Evolutionary conservation across 2,797 vertebrate species (phyloP), one percentile per base, ranked within the genome.

Genomic region (Eleutherodactylus coqui): DNA sequence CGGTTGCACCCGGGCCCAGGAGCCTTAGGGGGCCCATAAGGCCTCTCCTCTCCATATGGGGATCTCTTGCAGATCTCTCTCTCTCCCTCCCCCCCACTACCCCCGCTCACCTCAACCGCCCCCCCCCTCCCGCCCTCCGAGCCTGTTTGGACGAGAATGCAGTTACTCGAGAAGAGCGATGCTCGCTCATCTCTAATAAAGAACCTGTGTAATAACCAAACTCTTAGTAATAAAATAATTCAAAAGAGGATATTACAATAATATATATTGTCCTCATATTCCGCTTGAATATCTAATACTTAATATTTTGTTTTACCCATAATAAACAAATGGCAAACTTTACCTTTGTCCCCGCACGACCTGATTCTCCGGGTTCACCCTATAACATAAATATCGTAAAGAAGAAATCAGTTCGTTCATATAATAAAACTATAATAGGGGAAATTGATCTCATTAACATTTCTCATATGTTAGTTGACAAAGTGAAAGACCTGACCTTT

Each of bases 281-380:
- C 2, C 51, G 24, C 5, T 24, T 24, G 19, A 7, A 24, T 55
- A 21, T 24, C 51, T 55, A 55, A 29, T 29, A 27, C n/a, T 21
- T 45, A 38, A 41, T n/a, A 79, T 14, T 27, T n/a, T 17, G 41
- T 62, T 17, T 8, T n/a, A n/a, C 5, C 14, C 16, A 6, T 16
- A 17, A 17, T 69, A 21, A 16, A 72, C 58, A 32, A 19, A 85
- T 81, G 2, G 86, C 83, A 84, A 62, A 14, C 17, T 51, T 93
- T 98, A 99, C 98, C 98, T 99, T 99, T 53, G 94, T 92, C 89
- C 98, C 98, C 78, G 96, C 92, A 72, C 96, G 94, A 72, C 98
- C 98, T 87, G 97, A 94, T 91, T 98, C 96, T 89, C 98, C 98
- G 0, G 98, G 98, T 94, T 99, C 98, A 32, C 98, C 98, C 98